Evolutionary conservation across 2,113 vertebrate species (phyloP), one percentile per base, ranked within the genome.

Genomic region (Oryzias woworae): DNA sequence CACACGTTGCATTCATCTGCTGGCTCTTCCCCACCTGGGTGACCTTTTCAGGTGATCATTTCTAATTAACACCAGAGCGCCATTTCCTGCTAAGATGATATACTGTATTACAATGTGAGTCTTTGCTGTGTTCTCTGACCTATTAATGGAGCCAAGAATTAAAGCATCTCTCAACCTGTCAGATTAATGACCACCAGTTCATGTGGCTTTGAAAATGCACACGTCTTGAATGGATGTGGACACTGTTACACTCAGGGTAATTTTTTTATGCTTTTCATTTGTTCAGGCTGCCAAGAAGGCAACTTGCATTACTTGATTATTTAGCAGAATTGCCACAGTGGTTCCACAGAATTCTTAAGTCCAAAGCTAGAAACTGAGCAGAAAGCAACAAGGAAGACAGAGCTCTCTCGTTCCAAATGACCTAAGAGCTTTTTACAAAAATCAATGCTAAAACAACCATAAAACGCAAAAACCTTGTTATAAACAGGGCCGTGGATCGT

Each of bases 91-190:
- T 70, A 36, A 56, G 48, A 58, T 67, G 66, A 73, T 63, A 68
- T 14, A 61, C 59, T 42, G 26, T 72, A 60, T 63, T 66, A 58
- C 73, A 71, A 66, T 65, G 60, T 69, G 57, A 24, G 20, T 44
- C 8, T 8, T 28, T 36, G 28, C 64, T 51, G 44, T 53, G 65
- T 48, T 75, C 62, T 62, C 51, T 61, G 73, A 85, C 68, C 71
- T 84, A 61, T 80, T 76, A 80, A 75, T 60, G 69, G 63, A 71
- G 46, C 62, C 51, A 71, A 73, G 66, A 84, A 82, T 77, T 43
- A 64, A 81, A 86, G 18, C 59, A 57, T 77, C 58, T 60, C 69
- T 85, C 70, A 65, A 65, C 59, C 66, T 72, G 45, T 49, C 54
- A 71, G 24, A 67, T 62, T 58, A 71, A 61, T n/a, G 64, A 62